Evolutionary conservation across 2,888 invertebrate species (phyloP).

Genomic region (Smittia aterrima): DNA sequence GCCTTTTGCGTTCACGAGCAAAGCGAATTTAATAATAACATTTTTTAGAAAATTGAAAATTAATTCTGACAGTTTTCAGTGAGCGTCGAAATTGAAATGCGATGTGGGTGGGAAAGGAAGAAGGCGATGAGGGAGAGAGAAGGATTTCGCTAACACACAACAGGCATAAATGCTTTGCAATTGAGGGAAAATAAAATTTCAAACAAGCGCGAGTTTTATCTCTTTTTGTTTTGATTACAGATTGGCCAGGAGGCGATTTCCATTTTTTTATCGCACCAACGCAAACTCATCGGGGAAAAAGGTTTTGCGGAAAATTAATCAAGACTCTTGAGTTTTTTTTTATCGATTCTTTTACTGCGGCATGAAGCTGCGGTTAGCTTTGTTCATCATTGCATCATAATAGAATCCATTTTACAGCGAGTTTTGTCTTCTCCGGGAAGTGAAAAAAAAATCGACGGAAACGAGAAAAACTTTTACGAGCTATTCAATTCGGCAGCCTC

Average conservation of each 20-base stretch:
- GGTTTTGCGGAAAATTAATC: not conserved
- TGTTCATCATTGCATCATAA: conserved; percentile 14
- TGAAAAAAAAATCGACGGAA: not conserved
- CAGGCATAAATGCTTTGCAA: not conserved
- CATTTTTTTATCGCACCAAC: not conserved
- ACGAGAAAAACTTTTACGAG: not conserved
- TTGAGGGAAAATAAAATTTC: not conserved
- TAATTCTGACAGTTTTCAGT: conserved; percentile 24
- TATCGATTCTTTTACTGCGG: not conserved
- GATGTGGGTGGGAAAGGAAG: not conserved
- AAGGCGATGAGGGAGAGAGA: not conserved
- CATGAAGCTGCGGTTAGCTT: not conserved
- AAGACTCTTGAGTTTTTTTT: not conserved
- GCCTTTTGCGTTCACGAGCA: not conserved
- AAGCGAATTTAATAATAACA: conserved; percentile 15
- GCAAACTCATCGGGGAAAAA: not conserved
- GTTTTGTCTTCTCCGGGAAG: not conserved
- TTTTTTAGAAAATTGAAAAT: conserved; percentile 18
- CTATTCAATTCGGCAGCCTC: not conserved
- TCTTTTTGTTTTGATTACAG: not conserved
- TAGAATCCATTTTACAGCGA: not conserved
- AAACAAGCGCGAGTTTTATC: not conserved
- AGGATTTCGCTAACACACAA: not conserved
- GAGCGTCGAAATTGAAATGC: not conserved
- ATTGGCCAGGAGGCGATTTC: not conserved